Evolutionary conservation across 64 coral and sea anemone species (phyloP).

Genomic region (Acropora tenuis): DNA sequence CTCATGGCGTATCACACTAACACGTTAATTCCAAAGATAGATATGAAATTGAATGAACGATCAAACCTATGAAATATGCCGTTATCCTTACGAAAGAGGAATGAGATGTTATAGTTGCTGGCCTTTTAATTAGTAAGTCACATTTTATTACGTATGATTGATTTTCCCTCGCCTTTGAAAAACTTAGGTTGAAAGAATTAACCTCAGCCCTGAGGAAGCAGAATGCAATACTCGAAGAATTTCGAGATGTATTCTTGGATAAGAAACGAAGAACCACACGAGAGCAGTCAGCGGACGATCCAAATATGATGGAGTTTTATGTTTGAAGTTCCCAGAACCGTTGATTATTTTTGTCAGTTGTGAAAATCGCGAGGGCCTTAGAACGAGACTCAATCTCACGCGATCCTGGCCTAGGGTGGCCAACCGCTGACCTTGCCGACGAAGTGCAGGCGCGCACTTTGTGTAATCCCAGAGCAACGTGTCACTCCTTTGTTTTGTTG

Average conservation of each 20-base stretch:
- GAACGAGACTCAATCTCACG: neutral
- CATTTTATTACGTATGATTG: no score
- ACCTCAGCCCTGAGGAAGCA: constrained; percentile 50
- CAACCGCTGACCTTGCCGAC: neutral
- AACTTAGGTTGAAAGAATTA: constrained; percentile 56
- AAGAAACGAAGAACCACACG: constrained; percentile 47
- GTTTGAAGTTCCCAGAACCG: neutral
- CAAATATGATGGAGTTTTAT: constrained; percentile 19
- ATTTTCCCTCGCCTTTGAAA: neutral
- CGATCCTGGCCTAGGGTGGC: neutral
- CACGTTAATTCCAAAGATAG: no score
- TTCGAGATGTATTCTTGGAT: constrained; percentile 52
- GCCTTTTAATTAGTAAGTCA: no score
- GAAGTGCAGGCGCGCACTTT: neutral
- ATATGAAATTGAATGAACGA: no score
- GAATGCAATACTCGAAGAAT: constrained; percentile 49
- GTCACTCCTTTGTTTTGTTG: no score
- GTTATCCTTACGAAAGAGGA: no score
- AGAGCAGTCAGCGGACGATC: neutral
- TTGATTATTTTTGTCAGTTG: no score
- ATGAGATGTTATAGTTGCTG: no score
- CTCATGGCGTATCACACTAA: no score
- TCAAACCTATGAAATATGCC: no score
- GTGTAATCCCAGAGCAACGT: no score
- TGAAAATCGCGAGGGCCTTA: no score